phyloP scores from a whole-genome alignment of 2,888 invertebrate species.

The Eilema depressum region DNA sequence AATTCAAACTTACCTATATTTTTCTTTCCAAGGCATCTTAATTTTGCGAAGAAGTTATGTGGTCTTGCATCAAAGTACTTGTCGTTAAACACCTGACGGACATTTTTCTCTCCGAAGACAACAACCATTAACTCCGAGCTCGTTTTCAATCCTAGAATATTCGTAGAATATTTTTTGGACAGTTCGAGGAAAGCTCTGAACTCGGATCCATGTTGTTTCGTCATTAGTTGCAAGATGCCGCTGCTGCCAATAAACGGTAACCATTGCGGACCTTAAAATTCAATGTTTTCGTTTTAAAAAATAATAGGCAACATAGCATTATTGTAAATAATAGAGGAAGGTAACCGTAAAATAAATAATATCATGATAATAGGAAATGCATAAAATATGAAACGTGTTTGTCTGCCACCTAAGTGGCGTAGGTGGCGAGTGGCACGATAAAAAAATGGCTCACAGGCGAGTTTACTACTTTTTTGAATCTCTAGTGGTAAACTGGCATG shows the following conservation, averaged over 20 bases:
- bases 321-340: too few species aligned
- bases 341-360: too few species aligned
- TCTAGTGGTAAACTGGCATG: too few species aligned
- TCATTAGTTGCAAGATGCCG: conserved; percentile 59
- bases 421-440: too few species aligned
- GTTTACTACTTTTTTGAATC: too few species aligned
- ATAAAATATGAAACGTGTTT: too few species aligned
- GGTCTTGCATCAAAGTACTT: conserved; percentile 91
- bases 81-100: conserved; percentile 87
- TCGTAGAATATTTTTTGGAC: conserved; percentile 86
- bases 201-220: conserved; percentile 73
- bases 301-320: background rate
- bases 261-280: conserved; percentile 76
- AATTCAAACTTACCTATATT: conserved; percentile 81
- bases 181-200: conserved; percentile 88
- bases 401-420: too few species aligned
- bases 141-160: conserved; percentile 89
- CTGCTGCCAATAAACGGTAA: conserved; percentile 75
- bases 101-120: conserved; percentile 88
- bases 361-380: too few species aligned
- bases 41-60: conserved; percentile 89
- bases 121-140: conserved; percentile 88
- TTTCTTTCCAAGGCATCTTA: conserved; percentile 89
- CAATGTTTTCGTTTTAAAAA: background rate
- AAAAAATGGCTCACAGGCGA: too few species aligned